Evolutionary conservation across 2,888 invertebrate genomes (phyloP), one percentile per base, ranked within the genome.

Genomic region (Macrosiphum euphorbiae): DNA sequence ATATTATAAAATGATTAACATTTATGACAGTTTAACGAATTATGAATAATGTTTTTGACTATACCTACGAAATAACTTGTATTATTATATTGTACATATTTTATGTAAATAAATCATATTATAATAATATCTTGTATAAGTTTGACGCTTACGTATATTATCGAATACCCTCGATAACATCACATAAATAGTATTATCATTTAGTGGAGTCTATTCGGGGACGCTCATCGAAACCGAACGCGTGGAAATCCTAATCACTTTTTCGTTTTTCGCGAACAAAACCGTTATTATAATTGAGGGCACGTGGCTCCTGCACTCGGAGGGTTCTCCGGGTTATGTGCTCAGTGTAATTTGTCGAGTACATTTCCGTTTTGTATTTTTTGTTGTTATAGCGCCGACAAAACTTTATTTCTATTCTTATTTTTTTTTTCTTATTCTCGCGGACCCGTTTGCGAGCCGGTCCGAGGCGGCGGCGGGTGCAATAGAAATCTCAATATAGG

Each of bases 401-500:
- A 61, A 44, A 90, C 47, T 84, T 90, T 90, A n/a, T 13, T 67
- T 55, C 26, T 78, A 35, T 28, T 90, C 44, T 86, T 86, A 28
- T 47, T 47, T 47, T 28, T 28, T 47, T 47, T 47, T 28, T 26
- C 47, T 28, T 44, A 85, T 85, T 85, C 44, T 26, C 44, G 5
- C 1, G 10, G 11, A 44, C 85, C 44, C 47, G n/a, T 35, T 35
- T n/a, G 67, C 16, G 16, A 67, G 67, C 67, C 67, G 35, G 67
- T 86, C 28, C 5, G 4, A 24, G 41, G 44, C 26, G 11, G 26
- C 85, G 44, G 47, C 44, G 26, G 16, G 35, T 7, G 55, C 84
- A 84, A 47, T 84, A 35, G 84, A 89, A 89, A 85, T 93, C 55
- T 89, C 89, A 89, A 89, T 84, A 88, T 84, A 88, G 44, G 24